Evolutionary conservation across 2,113 vertebrate species (phyloP).

Genomic region (Chlamydotis undulata): DNA sequence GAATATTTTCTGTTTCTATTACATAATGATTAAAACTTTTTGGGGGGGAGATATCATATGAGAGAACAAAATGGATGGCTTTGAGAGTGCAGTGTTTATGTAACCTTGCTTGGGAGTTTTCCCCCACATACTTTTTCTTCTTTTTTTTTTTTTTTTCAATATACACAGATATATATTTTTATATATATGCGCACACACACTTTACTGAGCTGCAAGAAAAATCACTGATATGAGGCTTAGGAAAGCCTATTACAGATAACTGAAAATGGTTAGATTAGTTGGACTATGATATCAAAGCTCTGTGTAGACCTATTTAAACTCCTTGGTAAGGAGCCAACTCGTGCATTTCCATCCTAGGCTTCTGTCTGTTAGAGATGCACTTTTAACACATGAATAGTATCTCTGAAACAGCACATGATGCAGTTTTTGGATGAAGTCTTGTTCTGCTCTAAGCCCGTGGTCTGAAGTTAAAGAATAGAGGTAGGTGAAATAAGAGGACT

Average conservation of each 20-base stretch:
- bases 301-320: not conserved
- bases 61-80: not conserved
- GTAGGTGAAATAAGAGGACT: not conserved
- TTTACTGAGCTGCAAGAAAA: not conserved
- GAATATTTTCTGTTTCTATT: not conserved
- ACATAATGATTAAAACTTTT: not conserved
- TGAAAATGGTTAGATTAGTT: not conserved
- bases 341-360: not conserved
- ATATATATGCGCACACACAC: accelerated
- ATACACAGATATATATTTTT: not conserved
- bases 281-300: not conserved
- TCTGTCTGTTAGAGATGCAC: not conserved
- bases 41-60: accelerated
- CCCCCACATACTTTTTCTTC: not conserved
- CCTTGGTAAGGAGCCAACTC: not conserved
- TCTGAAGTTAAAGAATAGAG: not conserved
- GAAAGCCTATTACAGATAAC: not conserved
- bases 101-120: not conserved
- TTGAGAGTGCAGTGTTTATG: not conserved
- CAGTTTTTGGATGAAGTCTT: not conserved
- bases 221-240: not conserved
- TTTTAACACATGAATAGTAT: not conserved
- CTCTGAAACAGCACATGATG: not conserved
- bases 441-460: not conserved
- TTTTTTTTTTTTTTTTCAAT: no score